Evolutionary conservation across 2,888 invertebrate genomes (phyloP).

Genomic region (Pachycephus smyrnensis): DNA sequence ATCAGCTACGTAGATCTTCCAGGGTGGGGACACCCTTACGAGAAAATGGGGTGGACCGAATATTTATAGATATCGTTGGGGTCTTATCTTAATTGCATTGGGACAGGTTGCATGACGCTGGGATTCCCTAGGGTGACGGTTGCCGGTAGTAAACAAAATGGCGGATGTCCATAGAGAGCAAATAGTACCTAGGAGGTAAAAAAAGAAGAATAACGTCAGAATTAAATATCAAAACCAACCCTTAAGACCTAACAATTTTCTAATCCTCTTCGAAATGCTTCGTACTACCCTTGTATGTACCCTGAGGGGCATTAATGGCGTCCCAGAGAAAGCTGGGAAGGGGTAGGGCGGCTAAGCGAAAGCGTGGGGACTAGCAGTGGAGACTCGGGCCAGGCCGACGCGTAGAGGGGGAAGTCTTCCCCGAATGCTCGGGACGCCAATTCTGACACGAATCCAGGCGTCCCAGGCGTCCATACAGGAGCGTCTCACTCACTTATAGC

Average conservation of each 20-base stretch:
- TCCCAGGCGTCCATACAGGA: no score
- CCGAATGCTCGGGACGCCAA: no score
- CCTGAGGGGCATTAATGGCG: no score
- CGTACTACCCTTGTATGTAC: no score
- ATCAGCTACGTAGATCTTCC: background rate
- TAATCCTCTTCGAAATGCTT: no score
- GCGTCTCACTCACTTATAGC: no score
- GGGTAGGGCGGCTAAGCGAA: no score
- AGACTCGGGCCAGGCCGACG: no score
- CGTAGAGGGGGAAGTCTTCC: no score
- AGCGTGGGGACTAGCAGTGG: no score
- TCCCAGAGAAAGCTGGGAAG: no score
- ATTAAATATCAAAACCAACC: background rate
- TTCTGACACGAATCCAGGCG: no score
- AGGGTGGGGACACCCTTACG: background rate
- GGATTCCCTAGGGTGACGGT: conserved; percentile 22
- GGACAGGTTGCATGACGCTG: conserved; percentile 39
- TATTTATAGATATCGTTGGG: conserved; percentile 49
- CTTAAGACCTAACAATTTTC: background rate
- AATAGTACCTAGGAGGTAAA: background rate
- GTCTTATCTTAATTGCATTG: conserved; percentile 57
- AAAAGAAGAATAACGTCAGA: background rate
- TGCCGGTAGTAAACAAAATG: background rate
- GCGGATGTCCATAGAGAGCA: background rate
- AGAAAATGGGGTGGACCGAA: conserved; percentile 16